Evolutionary conservation across 1,140 invertebrate genomes (phyloP), one percentile per base, ranked within the genome.

Genomic region (Varroa destructor): DNA sequence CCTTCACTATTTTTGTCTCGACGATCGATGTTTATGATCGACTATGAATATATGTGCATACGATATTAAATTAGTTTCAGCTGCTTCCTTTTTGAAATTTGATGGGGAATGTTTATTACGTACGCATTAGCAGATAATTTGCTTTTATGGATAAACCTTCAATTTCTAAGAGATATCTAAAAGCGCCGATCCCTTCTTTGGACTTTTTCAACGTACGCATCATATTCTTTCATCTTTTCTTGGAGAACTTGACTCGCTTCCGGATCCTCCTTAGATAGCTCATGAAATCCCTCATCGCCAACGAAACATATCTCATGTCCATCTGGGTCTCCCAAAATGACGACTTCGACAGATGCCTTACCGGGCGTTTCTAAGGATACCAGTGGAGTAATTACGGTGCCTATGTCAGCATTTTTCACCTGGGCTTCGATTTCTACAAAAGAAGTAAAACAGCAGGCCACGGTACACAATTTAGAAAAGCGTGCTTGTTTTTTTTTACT

Each of bases 301-400:
- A 98, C 96, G 81, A 97, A 97, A 81, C 95, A 97, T 74, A 99
- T 98, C 83, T 99, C 96, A 82, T 98, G 94, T 0, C 86, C 90
- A 83, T 98, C 92, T 1, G 94, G 94, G 83, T 98, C 95, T 43
- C 89, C 89, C 6, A 97, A 81, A 77, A 99, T 98, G 37, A 98
- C 89, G 43, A 99, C 96, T 73, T 89, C 83, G 0, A 98, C 95
- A 6, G 90, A 90, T 1, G 92, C 92, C 81, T 99, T 99, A 64
- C 91, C 95, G 0, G 94, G 94, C 0, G 95, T 99, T 76, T 94
- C 90, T 67, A 99, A 80, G 72, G 87, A 89, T 46, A 95, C 87
- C 6, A 94, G 81, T 12, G 90, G 90, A 1, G 88, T 97, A 8
- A 97, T 80, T 75, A 96, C 90, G 57, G 84, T 90, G 71, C 87